These are phyloP conservation scores for Chiloscyllium punctatum DNA, from an alignment of 2,797 vertebrate species.

Conservation along the genomic window DNA sequence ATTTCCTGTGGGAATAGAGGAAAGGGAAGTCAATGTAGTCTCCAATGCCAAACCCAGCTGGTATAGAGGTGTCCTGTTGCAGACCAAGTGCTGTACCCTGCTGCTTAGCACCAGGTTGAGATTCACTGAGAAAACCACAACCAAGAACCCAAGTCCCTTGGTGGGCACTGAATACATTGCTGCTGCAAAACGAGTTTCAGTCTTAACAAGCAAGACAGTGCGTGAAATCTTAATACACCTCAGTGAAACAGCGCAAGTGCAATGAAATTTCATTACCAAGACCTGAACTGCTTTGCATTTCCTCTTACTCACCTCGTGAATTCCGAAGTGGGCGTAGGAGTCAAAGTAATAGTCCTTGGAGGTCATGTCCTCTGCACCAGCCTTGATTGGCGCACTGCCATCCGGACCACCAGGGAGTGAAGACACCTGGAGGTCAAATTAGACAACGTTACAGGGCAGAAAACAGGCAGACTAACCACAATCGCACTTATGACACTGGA, in stretches of 20 bases:
- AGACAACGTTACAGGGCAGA: neutral
- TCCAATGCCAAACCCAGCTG: neutral
- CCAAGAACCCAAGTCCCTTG: too few species aligned
- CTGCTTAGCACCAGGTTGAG: too few species aligned
- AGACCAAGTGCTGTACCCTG: neutral
- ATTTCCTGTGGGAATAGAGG: slow-evolving; percentile 66
- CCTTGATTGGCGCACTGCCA: slow-evolving; percentile 55
- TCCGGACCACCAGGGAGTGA: neutral
- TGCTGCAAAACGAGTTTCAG: neutral
- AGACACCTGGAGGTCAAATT: neutral
- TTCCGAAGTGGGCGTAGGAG: slow-evolving; percentile 89
- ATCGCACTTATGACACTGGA: neutral
- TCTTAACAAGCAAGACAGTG: neutral
- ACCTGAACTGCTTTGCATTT: fast-evolving
- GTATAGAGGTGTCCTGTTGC: neutral
- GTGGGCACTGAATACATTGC: neutral
- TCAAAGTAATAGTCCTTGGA: slow-evolving; percentile 95
- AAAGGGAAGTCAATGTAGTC: neutral
- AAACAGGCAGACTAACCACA: neutral
- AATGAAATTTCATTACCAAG: neutral
- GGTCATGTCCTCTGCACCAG: slow-evolving; percentile 87
- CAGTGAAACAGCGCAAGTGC: neutral
- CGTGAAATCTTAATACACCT: too few species aligned
- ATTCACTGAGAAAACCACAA: too few species aligned
- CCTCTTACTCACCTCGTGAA: slow-evolving; percentile 71